Base-by-base conservation (phyloP, 64 coral and sea anemone genomes). In the Dendronephthya gigantea region DNA sequence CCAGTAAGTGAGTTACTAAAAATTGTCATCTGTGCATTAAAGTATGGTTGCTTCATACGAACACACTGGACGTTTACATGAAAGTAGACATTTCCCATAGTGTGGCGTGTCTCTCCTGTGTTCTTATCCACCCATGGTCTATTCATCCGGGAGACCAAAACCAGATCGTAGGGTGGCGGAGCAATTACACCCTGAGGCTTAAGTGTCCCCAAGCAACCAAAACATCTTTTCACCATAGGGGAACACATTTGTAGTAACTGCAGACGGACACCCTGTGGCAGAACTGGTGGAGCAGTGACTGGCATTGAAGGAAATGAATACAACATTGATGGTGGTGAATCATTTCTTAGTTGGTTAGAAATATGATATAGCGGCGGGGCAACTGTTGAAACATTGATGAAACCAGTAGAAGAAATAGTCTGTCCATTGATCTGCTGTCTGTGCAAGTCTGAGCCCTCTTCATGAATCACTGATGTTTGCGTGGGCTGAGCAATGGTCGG, bases 21-120 rank as follows among this genome's bases (percentile, higher is more conserved):
- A 9, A n/a, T 70, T 19, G 66, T 70, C 66, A 31, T 70, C 25
- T 70, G 66, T 31, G 66, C 9, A 70, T 70, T 6, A 70, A 70
- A 70, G 25, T 70, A 70, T 9, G 66, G 66, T n/a, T 70, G 66
- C 66, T 70, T 70, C 66, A 25, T 70, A 9, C 23, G 66, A 31
- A 70, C 66, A n/a, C 66, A 70, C 9, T n/a, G 66, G 66, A 25
- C 66, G 23, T 70, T 70, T n/a, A 70, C 66, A 70, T 70, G 66
- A 31, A 70, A 70, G 29, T 70, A 70, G 9, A 70, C 66, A 31
- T 70, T 70, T 8, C 25, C 9, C 29, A 25, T 6, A 25, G 6
- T 70, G 29, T 31, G 25, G 17, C 66, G 17, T 70, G 9, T 8
- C 29, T 70, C 66, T 8, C 9, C 66, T n/a, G 66, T 70, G 17